Conservation (phyloP, 2,888 invertebrate species). For the Xanthia togata region DNA sequence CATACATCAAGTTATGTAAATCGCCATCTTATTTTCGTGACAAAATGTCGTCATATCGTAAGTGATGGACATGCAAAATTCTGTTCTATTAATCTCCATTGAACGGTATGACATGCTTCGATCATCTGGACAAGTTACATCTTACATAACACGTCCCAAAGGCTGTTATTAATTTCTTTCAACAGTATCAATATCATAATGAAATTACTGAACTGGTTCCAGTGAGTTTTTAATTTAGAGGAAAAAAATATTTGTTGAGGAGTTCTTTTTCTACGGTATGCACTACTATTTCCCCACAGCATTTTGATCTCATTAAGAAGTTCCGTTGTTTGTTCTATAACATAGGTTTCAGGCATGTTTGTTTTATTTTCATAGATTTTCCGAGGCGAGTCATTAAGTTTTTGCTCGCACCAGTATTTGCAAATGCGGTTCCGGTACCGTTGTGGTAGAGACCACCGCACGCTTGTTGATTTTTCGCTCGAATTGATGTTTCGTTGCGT, state of each 20-base stretch:
- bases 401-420: constrained; percentile 71
- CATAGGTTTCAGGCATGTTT: constrained; percentile 48
- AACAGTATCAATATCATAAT: constrained; percentile 76
- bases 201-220: constrained; percentile 68
- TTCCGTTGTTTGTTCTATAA: constrained; percentile 50
- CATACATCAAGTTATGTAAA: constrained; percentile 71
- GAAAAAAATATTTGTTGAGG: constrained; percentile 25
- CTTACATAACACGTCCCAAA: constrained; percentile 63
- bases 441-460: constrained; percentile 68
- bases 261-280: constrained; percentile 22
- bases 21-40: constrained; percentile 58
- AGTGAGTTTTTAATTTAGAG: constrained; percentile 48
- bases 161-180: constrained; percentile 72
- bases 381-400: constrained; percentile 73
- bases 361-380: constrained; percentile 64
- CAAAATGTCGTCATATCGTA: constrained; percentile 63
- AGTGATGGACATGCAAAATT: constrained; percentile 68
- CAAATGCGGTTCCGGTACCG: constrained; percentile 76
- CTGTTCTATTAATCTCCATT: constrained; percentile 70
- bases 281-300: constrained; percentile 4
- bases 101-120: constrained; percentile 66
- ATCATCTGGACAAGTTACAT: constrained; percentile 66
- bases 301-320: constrained; percentile 19
- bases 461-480: constrained; percentile 70
- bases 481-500: constrained; percentile 72